phyloP scores from a whole-genome alignment of 2,797 vertebrate species.

The Notamacropus eugenii region DNA sequence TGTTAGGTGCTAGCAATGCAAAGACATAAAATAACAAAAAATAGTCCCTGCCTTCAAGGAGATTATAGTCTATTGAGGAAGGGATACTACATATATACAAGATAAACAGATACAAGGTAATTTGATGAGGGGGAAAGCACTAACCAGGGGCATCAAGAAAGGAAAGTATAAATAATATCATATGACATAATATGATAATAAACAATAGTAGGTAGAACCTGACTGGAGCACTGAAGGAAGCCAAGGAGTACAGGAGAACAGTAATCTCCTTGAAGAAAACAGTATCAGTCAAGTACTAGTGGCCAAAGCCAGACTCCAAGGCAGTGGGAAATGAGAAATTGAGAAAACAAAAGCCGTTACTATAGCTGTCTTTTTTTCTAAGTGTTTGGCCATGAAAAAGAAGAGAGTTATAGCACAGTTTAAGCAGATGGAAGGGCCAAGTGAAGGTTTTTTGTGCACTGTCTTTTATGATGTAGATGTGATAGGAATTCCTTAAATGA shows the following conservation, averaged over 20 bases:
- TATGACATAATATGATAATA: background rate
- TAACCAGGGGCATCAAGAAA: background rate
- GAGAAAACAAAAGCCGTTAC: background rate
- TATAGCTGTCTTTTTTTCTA: background rate
- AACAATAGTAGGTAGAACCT: no score
- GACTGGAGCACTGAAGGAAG: background rate
- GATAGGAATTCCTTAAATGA: background rate
- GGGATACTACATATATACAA: background rate
- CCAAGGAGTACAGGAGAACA: background rate
- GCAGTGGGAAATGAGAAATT: background rate
- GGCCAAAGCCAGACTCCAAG: background rate
- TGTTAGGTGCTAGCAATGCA: background rate
- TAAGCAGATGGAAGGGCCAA: background rate
- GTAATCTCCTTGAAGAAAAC: background rate
- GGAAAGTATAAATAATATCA: background rate
- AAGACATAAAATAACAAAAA: background rate
- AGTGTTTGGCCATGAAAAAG: background rate
- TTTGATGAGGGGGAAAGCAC: background rate
- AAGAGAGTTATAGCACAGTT: background rate
- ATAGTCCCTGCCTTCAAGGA: background rate
- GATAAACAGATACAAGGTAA: background rate
- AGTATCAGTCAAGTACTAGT: background rate
- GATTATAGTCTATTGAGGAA: background rate
- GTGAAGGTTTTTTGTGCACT: background rate
- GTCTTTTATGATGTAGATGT: background rate